Evolutionary conservation across 1,140 invertebrate genomes (phyloP).

Genomic region (Pseudomyrmex flavicornis): DNA sequence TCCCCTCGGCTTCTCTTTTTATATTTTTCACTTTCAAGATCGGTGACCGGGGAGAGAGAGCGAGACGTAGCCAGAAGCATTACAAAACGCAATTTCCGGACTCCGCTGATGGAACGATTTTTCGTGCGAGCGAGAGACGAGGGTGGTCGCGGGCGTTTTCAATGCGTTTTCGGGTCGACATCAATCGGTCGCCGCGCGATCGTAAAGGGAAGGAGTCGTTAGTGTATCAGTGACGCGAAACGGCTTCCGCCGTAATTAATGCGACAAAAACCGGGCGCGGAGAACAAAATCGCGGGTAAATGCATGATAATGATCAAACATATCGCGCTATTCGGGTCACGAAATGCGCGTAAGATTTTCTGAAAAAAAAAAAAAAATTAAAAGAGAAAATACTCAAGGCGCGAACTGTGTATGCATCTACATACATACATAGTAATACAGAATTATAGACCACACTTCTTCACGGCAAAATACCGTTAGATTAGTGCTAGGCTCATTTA

Average conservation of each 20-base stretch:
- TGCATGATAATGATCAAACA: neutral
- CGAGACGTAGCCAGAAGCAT: constrained; percentile 65
- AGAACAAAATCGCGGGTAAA: neutral
- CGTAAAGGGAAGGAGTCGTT: constrained; percentile 61
- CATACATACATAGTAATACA: too few species aligned
- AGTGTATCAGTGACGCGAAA: constrained; percentile 59
- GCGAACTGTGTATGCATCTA: too few species aligned
- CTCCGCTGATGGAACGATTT: constrained; percentile 63
- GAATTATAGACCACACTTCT: neutral
- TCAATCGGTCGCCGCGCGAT: constrained; percentile 63
- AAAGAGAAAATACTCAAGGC: neutral
- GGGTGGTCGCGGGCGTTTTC: constrained; percentile 50
- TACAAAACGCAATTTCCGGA: constrained; percentile 79
- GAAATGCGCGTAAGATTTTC: neutral
- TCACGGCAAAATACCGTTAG: neutral
- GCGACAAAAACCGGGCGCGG: constrained; percentile 38
- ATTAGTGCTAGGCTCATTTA: constrained; percentile 17
- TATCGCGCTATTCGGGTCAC: neutral
- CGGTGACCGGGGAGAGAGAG: neutral
- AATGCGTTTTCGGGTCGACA: constrained; percentile 65
- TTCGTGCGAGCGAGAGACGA: constrained; percentile 46
- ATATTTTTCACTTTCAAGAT: constrained; percentile 67
- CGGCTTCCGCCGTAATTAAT: constrained; percentile 69
- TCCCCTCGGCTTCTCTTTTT: constrained; percentile 59
- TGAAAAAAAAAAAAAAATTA: neutral